A percentile compares a stretch with the other conserved stretches of the same genome.
Conservation (phyloP, 2,797 vertebrate species). For the Lutjanus argentimaculatus region DNA sequence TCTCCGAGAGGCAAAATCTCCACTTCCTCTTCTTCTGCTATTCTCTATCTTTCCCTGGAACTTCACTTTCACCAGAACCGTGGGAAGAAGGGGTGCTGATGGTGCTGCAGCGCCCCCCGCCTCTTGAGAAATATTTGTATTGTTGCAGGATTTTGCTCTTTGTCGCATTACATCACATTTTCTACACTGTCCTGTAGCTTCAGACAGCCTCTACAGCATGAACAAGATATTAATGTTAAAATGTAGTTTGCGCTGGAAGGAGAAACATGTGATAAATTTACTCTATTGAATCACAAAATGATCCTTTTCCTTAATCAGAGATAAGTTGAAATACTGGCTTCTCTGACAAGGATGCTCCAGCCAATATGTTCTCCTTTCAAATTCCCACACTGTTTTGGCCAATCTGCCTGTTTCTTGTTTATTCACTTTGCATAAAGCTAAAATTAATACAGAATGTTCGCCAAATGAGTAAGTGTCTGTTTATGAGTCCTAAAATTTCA, state of each 20-base stretch:
- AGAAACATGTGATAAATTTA: too few relatives aligned
- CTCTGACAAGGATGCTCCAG: too few relatives aligned
- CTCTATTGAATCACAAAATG: not conserved
- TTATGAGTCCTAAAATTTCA: too few relatives aligned
- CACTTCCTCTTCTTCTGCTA: conserved; percentile 21
- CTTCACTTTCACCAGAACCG: conserved; percentile 6
- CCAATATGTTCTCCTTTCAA: too few relatives aligned
- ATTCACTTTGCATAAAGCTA: too few relatives aligned
- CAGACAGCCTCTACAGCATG: not conserved
- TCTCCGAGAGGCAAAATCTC: conserved; percentile 47
- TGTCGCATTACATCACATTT: not conserved
- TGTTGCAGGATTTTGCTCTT: not conserved
- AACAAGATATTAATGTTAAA: not conserved
- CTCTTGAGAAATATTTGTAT: not conserved
- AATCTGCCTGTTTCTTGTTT: too few relatives aligned
- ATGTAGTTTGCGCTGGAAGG: not conserved
- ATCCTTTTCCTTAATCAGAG: not conserved
- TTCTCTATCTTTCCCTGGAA: conserved; percentile 14
- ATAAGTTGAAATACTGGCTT: not conserved
- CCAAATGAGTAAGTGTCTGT: too few relatives aligned
- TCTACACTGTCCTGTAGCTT: not conserved
- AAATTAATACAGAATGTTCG: too few relatives aligned
- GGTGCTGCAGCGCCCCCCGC: not conserved
- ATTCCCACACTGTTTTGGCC: too few relatives aligned
- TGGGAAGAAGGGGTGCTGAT: not conserved